Evolutionary conservation across 2,113 vertebrate species (phyloP).

Genomic region (Pheucticus melanocephalus): DNA sequence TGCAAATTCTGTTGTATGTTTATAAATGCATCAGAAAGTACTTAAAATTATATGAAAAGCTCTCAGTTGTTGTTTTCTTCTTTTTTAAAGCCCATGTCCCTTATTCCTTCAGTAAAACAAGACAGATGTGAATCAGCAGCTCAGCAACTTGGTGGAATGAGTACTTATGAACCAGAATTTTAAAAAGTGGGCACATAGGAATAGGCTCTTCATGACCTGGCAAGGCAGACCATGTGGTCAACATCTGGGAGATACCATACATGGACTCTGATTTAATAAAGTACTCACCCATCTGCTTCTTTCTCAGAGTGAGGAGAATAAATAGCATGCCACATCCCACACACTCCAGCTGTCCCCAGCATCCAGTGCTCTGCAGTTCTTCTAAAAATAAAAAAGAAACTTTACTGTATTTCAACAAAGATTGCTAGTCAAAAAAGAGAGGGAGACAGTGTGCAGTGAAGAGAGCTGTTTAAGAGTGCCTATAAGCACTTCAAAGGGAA

Average conservation of each 20-base stretch:
- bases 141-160: not conserved
- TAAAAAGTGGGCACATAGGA: slow-evolving; percentile 26
- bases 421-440: not conserved
- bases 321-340: slow-evolving; percentile 76
- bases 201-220: slow-evolving; percentile 44
- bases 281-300: slow-evolving; percentile 74
- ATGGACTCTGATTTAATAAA: slow-evolving; percentile 65
- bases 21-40: slow-evolving; percentile 35
- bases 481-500: not conserved
- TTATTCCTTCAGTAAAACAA: not conserved
- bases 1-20: not conserved
- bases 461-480: not conserved
- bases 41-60: slow-evolving; percentile 43
- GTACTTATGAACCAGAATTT: slow-evolving; percentile 1
- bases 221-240: slow-evolving; percentile 53
- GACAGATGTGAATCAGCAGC: slow-evolving; percentile 55
- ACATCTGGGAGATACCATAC: slow-evolving; percentile 72
- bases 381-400: slow-evolving; percentile 73
- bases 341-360: slow-evolving; percentile 78
- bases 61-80: not conserved
- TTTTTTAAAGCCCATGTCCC: not conserved
- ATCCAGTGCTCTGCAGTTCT: slow-evolving; percentile 70
- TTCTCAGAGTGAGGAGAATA: slow-evolving; percentile 71
- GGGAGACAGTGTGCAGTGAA: not conserved
- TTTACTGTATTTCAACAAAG: slow-evolving; percentile 59